Evolutionary conservation across 2,113 vertebrate species (phyloP).

Genomic region (Romanogobio albipinnatus): DNA sequence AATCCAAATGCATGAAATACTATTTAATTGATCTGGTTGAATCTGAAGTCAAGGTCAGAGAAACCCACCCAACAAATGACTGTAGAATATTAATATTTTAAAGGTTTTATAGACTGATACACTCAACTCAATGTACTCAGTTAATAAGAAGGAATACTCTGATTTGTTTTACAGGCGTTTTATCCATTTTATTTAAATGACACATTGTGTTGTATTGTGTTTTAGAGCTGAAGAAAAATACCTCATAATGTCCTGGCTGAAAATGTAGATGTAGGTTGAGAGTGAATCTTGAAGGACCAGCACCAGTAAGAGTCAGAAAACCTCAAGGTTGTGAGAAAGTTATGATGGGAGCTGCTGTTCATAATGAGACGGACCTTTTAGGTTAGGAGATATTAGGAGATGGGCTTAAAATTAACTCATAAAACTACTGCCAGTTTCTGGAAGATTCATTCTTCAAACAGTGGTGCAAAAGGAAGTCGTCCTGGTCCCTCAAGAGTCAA

Average conservation of each 20-base stretch:
- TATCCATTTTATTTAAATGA: background rate
- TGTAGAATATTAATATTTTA: background rate
- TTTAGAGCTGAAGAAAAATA: background rate
- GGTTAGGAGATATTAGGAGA: background rate
- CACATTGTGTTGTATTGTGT: background rate
- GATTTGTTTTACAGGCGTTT: background rate
- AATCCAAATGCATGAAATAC: background rate
- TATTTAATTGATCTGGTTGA: background rate
- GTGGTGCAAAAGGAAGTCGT: background rate
- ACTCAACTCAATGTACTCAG: background rate
- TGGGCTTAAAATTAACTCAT: background rate
- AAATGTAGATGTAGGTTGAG: background rate
- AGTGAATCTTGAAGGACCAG: background rate
- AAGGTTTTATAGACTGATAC: background rate
- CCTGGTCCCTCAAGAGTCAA: background rate
- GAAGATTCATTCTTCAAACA: background rate
- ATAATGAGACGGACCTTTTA: background rate
- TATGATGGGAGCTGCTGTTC: background rate
- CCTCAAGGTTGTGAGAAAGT: background rate
- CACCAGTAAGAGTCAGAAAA: background rate
- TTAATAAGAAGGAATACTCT: background rate
- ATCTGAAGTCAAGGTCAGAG: background rate
- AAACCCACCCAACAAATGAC: background rate
- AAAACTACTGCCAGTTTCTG: background rate
- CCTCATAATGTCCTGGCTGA: background rate